Evolutionary conservation across 2,113 vertebrate species (phyloP).

Genomic region (Sarotherodon lohbergeri): DNA sequence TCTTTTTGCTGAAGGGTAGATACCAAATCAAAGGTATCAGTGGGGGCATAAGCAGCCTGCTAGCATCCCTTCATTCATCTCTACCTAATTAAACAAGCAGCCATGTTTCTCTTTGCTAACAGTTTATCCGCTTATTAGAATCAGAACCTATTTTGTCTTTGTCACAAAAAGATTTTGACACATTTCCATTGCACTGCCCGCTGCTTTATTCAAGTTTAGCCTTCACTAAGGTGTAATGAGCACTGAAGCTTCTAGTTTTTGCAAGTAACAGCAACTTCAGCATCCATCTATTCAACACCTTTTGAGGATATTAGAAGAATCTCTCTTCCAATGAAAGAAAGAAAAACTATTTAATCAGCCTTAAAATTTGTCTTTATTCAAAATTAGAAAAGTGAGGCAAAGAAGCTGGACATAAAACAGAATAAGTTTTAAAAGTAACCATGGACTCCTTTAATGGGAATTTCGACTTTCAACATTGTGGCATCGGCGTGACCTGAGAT

Average conservation of each 20-base stretch:
- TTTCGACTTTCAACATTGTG: background rate
- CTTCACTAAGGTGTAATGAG: background rate
- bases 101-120: background rate
- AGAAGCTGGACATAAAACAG: background rate
- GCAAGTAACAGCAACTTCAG: background rate
- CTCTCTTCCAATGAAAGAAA: background rate
- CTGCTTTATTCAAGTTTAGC: background rate
- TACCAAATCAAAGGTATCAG: constrained; percentile 3
- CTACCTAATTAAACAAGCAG: background rate
- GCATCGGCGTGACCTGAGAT: background rate
- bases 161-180: background rate
- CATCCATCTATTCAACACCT: background rate
- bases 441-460: background rate
- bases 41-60: background rate
- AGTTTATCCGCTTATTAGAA: background rate
- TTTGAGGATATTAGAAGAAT: background rate
- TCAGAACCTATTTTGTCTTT: background rate
- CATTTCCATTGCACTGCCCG: background rate
- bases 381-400: background rate
- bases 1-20: background rate
- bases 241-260: background rate
- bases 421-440: background rate
- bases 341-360: background rate
- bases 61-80: background rate
- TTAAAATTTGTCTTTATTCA: background rate